Evolutionary conservation across 2,888 invertebrate genomes (phyloP).

Genomic region (Athalia circularis): DNA sequence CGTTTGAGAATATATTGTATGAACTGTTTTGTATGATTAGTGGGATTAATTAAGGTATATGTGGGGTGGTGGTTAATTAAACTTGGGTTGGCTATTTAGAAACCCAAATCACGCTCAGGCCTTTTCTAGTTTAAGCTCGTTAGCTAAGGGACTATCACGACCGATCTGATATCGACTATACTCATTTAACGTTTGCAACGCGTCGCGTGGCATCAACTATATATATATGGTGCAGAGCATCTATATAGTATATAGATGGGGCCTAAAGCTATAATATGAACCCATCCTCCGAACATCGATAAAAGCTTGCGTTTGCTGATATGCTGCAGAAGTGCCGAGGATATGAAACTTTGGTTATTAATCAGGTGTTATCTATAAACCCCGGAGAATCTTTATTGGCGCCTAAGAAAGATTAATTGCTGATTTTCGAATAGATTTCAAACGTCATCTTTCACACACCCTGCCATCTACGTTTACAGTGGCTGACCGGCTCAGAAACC

Average conservation of each 20-base stretch:
- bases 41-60: constrained; percentile 25
- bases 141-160: constrained; percentile 43
- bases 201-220: neutral
- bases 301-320: constrained; percentile 21
- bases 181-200: no score
- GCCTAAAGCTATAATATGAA: constrained; percentile 32
- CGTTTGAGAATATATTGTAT: neutral
- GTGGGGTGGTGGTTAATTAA: constrained; percentile 12
- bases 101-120: constrained; percentile 23
- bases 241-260: neutral
- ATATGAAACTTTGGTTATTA: constrained; percentile 44
- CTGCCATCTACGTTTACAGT: neutral
- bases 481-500: neutral
- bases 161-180: constrained; percentile 43
- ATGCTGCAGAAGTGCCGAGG: constrained; percentile 31
- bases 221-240: neutral
- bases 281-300: constrained; percentile 33
- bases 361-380: constrained; percentile 43
- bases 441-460: constrained; percentile 31
- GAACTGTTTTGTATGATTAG: constrained; percentile 7
- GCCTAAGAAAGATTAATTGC: constrained; percentile 36
- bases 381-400: constrained; percentile 35
- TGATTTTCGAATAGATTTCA: constrained; percentile 40
- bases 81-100: constrained; percentile 28
- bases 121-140: constrained; percentile 44